Percentiles rank a stretch among this genome's conserved stretches.
These are phyloP conservation scores for Diarsia rubi DNA, from an alignment of 2,888 invertebrate species.

Conservation along the genomic window DNA sequence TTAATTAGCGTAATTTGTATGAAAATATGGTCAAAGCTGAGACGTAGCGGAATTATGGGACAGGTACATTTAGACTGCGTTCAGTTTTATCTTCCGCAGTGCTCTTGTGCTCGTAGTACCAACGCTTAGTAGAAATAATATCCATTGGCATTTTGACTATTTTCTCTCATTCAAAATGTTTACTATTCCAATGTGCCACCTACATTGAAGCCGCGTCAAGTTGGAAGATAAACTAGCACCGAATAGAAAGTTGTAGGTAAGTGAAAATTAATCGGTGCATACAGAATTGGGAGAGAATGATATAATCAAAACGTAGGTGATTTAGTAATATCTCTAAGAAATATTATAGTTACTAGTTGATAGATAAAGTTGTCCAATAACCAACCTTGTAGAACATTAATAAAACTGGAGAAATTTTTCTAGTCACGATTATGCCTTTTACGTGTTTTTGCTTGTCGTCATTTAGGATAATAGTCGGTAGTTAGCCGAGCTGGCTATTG, in stretches of 20 bases:
- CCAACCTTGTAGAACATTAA: conserved; percentile 20
- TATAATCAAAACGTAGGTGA: conserved; percentile 15
- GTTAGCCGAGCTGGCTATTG: conserved; percentile 63
- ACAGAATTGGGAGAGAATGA: conserved; percentile 7
- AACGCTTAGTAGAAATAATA: not conserved
- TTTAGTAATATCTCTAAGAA: conserved; percentile 22
- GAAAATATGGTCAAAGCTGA: conserved; percentile 27
- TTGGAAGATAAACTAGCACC: conserved; percentile 24
- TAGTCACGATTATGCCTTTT: conserved; percentile 66
- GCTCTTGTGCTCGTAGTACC: not conserved
- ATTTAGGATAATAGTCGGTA: conserved; percentile 69
- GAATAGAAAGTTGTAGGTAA: conserved; percentile 28
- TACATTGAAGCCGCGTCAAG: not conserved
- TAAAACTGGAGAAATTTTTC: conserved; percentile 48
- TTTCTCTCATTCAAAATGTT: not conserved
- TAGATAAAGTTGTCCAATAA: conserved; percentile 2
- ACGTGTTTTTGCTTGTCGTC: conserved; percentile 58
- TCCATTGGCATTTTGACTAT: not conserved
- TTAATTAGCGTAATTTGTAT: conserved; percentile 45
- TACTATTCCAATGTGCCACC: not conserved
- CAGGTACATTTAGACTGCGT: conserved; percentile 1
- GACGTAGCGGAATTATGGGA: conserved; percentile 8
- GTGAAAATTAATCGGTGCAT: conserved; percentile 27
- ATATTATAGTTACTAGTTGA: conserved; percentile 16
- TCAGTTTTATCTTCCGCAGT: conserved; percentile 5